Conservation (phyloP, 1,140 invertebrate genomes). For the Drosophila arizonae region DNA sequence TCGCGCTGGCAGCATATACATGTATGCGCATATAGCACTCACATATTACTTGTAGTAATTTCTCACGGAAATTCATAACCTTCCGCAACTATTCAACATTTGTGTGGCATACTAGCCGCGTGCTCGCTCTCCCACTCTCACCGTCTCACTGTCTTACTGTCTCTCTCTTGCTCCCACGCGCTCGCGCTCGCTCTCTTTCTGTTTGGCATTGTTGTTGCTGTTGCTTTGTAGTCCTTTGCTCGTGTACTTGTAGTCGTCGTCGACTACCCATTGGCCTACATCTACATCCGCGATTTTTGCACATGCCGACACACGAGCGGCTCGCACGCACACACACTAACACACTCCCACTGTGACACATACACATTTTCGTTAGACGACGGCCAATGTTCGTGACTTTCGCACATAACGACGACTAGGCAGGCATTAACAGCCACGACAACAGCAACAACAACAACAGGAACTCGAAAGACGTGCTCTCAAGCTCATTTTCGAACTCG, state of each 20-base stretch:
- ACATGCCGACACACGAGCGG: conserved; percentile 65
- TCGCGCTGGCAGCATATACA: conserved; percentile 8
- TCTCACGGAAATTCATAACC: conserved; percentile 81
- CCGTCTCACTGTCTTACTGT: not conserved
- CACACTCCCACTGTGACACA: conserved; percentile 6
- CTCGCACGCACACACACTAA: conserved; percentile 6
- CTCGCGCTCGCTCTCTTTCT: conserved; percentile 7
- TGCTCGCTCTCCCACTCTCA: conserved; percentile 12
- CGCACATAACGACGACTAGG: conserved; percentile 38
- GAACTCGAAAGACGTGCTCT: conserved; percentile 22
- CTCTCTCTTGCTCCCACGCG: not conserved
- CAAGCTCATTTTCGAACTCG: conserved; percentile 62
- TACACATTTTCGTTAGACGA: conserved; percentile 4
- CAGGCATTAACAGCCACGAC: conserved; percentile 11
- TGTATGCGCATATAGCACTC: conserved; percentile 64
- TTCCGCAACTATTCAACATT: conserved; percentile 81
- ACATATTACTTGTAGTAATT: conserved; percentile 82
- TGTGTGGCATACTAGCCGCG: conserved; percentile 76
- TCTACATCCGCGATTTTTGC: conserved; percentile 74
- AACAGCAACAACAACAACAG: conserved; percentile 7
- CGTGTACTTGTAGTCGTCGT: conserved; percentile 44
- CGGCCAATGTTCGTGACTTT: conserved; percentile 48
- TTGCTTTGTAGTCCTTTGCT: conserved; percentile 52
- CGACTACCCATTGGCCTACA: conserved; percentile 78
- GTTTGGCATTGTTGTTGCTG: conserved; percentile 22